Evolutionary conservation across 2,888 invertebrate species (phyloP), one percentile per base, ranked within the genome.

Genomic region (Leptinotarsa haldemani): DNA sequence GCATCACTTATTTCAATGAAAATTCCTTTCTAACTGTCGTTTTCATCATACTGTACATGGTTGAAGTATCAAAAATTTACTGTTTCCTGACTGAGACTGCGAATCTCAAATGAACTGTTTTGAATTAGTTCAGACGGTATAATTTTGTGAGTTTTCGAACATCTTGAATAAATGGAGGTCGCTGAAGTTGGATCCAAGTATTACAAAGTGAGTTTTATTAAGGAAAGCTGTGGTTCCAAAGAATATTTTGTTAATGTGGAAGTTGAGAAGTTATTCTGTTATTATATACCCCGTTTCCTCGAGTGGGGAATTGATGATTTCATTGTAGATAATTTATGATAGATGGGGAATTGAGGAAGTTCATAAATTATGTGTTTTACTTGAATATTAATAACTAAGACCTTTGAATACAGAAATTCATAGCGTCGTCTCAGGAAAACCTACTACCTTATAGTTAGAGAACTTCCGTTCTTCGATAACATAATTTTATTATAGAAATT

Each of bases 51-150:
- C 9, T 2, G 0, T 40, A 40, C 0, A 12, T 40, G 40, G 9
- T 40, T 40, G 40, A 3, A 1, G 9, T 9, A 40, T 40, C 3
- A 9, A 40, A 9, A 40, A 40, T 40, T 40, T 5, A 40, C 2
- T 9, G 9, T 9, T 9, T 9, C 40, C 2, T 9, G 9, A 40
- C 9, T 9, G n/a, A 40, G 40, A n/a, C 61, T 9, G 7, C 61
- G n/a, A 61, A n/a, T 61, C n/a, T 16, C 61, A n/a, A 25, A 61
- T 61, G 40, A 61, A 61, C 61, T 61, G 30, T 61, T 16, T n/a
- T n/a, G 9, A 61, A 40, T 61, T 30, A 40, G 9, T 61, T 40
- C 18, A 25, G 25, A 61, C 30, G 7, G 61, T 13, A 61, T 61
- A 30, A 61, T 61, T 61, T 7, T 7, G 40, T 9, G n/a, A 61